Evolutionary conservation across 2,888 invertebrate species (phyloP), one percentile per base, ranked within the genome.

Genomic region (Caenorhabditis auriculariae): DNA sequence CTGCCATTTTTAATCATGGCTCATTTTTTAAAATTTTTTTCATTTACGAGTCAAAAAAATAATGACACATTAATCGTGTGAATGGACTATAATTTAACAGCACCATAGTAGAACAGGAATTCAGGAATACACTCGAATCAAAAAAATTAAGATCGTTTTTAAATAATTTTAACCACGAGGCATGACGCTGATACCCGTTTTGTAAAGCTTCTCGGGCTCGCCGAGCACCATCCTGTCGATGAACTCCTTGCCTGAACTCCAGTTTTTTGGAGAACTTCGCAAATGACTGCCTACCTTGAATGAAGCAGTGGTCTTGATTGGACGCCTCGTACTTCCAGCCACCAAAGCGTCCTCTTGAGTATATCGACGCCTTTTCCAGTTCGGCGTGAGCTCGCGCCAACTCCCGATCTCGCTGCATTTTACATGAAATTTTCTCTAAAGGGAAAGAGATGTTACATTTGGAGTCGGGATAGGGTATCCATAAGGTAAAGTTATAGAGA

Each of bases 261-360:
- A 32, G n/a, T 32, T 12, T 12, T 32, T 32, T 9, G n/a, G n/a
- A n/a, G 35, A 41, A n/a, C n/a, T n/a, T n/a, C n/a, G n/a, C n/a
- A n/a, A n/a, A n/a, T n/a, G n/a, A n/a, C n/a, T n/a, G 12, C 26
- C n/a, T 24, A 23, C 60, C 78, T 56, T 79, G 81, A 42, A 78
- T 80, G 58, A 84, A 76, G 58, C 82, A 82, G 66, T 82, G 80
- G n/a, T 81, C 81, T 49, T 70, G 70, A 50, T 71, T 71, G 24
- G 69, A 68, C 0, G 66, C 52, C 60, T 75, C 78, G 55, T 78
- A 78, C 49, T 78, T 78, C 78, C 78, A 78, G 44, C 78, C 80
- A 19, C 81, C 81, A 59, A 81, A 81, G 42, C 81, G 69, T 28
- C 81, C 81, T 38, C 81, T 60, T 12, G 75, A 76, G 60, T 77